phyloP scores from a whole-genome alignment of 2,113 vertebrate genomes.

The Malurus alboscapulatus region DNA sequence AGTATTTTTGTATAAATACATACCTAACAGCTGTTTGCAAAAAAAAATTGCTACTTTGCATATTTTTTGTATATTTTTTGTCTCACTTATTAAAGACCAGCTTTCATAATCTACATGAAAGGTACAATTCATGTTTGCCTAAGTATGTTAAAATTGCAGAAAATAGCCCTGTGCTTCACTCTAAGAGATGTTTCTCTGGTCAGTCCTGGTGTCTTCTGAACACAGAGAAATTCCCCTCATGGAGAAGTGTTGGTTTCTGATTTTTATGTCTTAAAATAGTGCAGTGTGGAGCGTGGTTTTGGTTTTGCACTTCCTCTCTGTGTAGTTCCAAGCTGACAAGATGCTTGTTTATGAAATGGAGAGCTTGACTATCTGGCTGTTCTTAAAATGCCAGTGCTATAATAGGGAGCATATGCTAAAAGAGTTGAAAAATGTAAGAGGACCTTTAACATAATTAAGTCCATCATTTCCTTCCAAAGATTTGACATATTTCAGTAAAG shows the following conservation, averaged over 20 bases:
- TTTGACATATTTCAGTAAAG: background rate
- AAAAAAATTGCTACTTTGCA: background rate
- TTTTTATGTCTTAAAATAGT: background rate
- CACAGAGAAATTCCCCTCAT: background rate
- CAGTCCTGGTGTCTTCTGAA: background rate
- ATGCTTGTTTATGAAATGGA: slow-evolving; percentile 2
- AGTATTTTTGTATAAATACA: background rate
- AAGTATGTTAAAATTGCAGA: background rate
- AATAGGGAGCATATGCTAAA: background rate
- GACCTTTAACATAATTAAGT: background rate
- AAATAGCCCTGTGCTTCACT: background rate
- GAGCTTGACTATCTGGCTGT: slow-evolving; percentile 19
- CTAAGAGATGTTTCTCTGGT: background rate
- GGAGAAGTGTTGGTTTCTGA: background rate
- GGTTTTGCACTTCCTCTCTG: background rate
- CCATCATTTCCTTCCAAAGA: background rate
- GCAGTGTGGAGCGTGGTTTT: background rate
- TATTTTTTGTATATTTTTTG: background rate
- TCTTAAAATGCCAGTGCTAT: slow-evolving; percentile 17
- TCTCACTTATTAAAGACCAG: background rate
- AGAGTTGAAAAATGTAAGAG: background rate
- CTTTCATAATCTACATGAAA: background rate
- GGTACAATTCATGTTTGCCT: background rate
- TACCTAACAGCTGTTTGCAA: background rate
- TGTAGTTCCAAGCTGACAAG: slow-evolving; percentile 7